phyloP scores from a whole-genome alignment of 2,113 vertebrate species.

The Hyaena hyaena region DNA sequence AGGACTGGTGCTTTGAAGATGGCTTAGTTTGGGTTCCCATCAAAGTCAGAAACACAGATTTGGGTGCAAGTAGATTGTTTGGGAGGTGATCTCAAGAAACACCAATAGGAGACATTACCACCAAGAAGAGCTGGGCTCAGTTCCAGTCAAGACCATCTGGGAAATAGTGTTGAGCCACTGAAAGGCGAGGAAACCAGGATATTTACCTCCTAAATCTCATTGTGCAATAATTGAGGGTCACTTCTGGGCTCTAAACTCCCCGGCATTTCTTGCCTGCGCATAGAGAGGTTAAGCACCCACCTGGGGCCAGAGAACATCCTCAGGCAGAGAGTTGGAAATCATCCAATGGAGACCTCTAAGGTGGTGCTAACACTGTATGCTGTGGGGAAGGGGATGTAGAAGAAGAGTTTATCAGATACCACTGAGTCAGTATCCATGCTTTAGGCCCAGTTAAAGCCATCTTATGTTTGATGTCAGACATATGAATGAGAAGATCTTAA shows the following conservation, averaged over 20 bases:
- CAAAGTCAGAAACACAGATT: background rate
- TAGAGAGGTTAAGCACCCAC: background rate
- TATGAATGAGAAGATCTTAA: background rate
- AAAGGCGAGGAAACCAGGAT: background rate
- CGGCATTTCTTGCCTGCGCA: background rate
- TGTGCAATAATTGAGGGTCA: background rate
- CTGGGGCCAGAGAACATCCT: background rate
- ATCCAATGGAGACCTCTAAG: background rate
- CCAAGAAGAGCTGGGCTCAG: background rate
- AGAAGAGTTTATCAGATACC: background rate
- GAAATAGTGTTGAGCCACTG: background rate
- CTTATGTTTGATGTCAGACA: background rate
- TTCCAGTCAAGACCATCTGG: background rate
- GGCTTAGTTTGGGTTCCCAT: slow-evolving; percentile 2
- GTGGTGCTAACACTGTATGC: background rate
- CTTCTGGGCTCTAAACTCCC: background rate
- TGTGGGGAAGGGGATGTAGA: background rate
- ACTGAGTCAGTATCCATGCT: background rate
- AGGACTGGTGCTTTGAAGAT: background rate
- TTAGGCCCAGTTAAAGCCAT: background rate
- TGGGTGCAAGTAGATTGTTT: background rate
- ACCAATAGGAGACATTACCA: background rate
- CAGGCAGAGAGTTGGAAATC: background rate
- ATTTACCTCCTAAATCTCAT: background rate
- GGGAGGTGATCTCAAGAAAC: background rate